phyloP scores from a whole-genome alignment of 2,113 vertebrate species.

The Scalopus aquaticus region DNA sequence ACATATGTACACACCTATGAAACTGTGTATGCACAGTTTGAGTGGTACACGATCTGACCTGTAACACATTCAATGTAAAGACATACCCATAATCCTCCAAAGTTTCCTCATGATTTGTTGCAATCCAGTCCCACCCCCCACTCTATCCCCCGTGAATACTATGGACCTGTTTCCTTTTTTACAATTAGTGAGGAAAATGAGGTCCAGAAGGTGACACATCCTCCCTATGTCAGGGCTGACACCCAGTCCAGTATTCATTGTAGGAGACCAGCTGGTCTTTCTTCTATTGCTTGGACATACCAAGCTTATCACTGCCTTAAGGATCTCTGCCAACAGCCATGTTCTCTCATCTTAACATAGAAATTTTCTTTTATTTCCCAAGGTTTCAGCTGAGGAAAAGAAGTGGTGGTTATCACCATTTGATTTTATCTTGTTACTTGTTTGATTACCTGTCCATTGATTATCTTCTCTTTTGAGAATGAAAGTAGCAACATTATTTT shows the following conservation, averaged over 20 bases:
- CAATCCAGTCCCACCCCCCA: not conserved
- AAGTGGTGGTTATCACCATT: not conserved
- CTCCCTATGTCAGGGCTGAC: not conserved
- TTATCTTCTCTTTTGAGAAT: not conserved
- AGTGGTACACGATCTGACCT: not conserved
- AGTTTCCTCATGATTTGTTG: not conserved
- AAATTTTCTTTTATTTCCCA: not conserved
- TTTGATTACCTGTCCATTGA: not conserved
- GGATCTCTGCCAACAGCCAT: not conserved
- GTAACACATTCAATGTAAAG: not conserved
- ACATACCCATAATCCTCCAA: not conserved
- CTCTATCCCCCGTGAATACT: not conserved
- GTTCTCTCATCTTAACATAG: not conserved
- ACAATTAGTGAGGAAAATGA: not conserved
- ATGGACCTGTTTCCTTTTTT: not conserved
- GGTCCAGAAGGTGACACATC: not conserved
- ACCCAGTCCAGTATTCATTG: not conserved
- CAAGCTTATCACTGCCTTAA: not conserved
- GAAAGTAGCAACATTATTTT: not conserved
- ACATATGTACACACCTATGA: no score
- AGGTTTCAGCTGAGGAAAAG: not conserved
- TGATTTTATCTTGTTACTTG: not conserved
- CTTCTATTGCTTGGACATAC: not conserved
- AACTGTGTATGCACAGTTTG: no score
- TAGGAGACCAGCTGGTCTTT: not conserved